Conservation (phyloP, 2,888 invertebrate genomes). For the Clepsis dumicolana region DNA sequence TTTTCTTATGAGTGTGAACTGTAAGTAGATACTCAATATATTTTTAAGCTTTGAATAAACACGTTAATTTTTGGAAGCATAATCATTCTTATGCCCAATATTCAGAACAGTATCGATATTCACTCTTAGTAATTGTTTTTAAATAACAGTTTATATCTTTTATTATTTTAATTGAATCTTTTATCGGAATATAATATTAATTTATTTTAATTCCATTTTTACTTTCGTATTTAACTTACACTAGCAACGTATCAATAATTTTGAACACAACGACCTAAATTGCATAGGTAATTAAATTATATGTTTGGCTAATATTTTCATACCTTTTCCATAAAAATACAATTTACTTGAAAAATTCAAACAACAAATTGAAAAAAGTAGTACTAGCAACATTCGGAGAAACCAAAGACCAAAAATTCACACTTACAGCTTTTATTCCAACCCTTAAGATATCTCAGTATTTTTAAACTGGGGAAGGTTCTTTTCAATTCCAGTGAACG, state of each 20-base stretch:
- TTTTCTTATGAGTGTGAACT: too few relatives aligned
- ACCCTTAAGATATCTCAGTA: conserved; percentile 1
- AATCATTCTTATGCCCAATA: too few relatives aligned
- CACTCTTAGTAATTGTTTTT: neutral
- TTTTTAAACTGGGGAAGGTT: neutral
- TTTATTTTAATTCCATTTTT: neutral
- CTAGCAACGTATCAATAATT: neutral
- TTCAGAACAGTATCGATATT: neutral
- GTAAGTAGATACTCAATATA: too few relatives aligned
- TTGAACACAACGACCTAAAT: neutral
- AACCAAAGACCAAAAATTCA: neutral
- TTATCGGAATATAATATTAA: neutral
- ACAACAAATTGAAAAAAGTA: neutral
- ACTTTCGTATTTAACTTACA: neutral
- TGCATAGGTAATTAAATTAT: neutral
- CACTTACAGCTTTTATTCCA: conserved; percentile 1
- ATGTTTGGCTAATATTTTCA: neutral
- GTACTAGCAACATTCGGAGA: neutral
- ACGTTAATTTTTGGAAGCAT: too few relatives aligned
- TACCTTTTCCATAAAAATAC: neutral
- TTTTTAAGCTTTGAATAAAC: too few relatives aligned
- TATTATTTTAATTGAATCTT: neutral
- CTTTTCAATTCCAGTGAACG: conserved; percentile 2
- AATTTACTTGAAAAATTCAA: neutral
- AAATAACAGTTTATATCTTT: neutral